Evolutionary conservation across 2,888 invertebrate species (phyloP).

Genomic region (Drosophila atripex): DNA sequence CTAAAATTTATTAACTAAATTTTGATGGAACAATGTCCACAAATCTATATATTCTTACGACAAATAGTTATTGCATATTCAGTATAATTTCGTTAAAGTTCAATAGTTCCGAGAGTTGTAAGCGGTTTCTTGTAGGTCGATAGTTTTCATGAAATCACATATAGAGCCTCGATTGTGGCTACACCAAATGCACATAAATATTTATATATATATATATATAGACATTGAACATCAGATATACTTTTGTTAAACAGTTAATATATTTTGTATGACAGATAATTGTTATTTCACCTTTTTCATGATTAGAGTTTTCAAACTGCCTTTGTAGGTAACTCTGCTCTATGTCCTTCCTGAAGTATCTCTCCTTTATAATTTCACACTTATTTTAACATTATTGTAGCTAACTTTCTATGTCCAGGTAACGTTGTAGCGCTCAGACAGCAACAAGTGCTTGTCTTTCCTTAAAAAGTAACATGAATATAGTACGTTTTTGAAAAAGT

Average conservation of each 20-base stretch:
- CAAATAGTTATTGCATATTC: neutral
- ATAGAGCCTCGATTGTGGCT: constrained; percentile 1
- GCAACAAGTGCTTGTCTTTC: neutral
- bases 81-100: neutral
- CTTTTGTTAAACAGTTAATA: neutral
- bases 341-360: neutral
- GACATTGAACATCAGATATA: constrained; percentile 17
- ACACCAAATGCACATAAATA: constrained; percentile 9
- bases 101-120: neutral
- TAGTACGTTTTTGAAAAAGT: neutral
- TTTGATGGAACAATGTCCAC: neutral
- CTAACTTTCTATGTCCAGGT: constrained; percentile 23
- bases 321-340: neutral
- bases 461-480: no score
- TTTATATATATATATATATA: constrained; percentile 1
- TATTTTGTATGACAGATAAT: neutral
- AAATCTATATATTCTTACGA: neutral
- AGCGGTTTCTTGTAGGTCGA: neutral
- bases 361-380: neutral
- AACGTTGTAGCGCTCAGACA: constrained; percentile 35
- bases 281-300: constrained; percentile 18
- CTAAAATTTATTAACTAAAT: neutral
- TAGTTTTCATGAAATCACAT: constrained; percentile 9
- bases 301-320: neutral
- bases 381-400: constrained; percentile 2